phyloP scores from a whole-genome alignment of 2,888 invertebrate genomes.

The Dascillus cervinus region DNA sequence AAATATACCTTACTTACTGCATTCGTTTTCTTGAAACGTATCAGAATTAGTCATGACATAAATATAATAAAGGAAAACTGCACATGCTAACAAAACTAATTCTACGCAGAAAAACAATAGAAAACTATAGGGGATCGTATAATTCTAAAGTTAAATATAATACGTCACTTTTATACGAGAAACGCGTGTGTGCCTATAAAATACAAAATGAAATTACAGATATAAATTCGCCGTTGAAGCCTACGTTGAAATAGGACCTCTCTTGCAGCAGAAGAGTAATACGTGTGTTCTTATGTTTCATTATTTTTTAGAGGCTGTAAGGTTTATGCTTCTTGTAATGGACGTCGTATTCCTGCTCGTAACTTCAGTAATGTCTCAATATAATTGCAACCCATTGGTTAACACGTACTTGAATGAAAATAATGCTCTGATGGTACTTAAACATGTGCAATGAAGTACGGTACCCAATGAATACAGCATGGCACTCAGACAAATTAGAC shows the following conservation, averaged over 20 bases:
- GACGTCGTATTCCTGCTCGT: slow-evolving; percentile 11
- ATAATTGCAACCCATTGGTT: slow-evolving; percentile 8
- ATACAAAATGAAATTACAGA: slow-evolving; percentile 16
- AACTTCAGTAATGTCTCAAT: slow-evolving; percentile 8
- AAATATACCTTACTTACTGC: too few species aligned
- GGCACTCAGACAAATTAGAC: too few species aligned
- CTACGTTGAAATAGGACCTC: slow-evolving; percentile 12
- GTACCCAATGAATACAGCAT: too few species aligned
- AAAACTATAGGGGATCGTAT: background rate
- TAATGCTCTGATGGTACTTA: too few species aligned
- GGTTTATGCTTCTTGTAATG: slow-evolving; percentile 14
- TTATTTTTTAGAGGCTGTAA: slow-evolving; percentile 18
- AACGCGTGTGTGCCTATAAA: slow-evolving; percentile 14
- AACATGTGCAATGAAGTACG: too few species aligned
- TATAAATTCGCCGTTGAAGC: slow-evolving; percentile 16
- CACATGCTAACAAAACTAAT: too few species aligned
- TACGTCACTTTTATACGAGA: slow-evolving; percentile 7
- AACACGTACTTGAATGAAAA: slow-evolving; percentile 1
- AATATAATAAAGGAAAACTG: too few species aligned
- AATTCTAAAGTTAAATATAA: slow-evolving; percentile 8
- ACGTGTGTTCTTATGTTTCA: slow-evolving; percentile 16
- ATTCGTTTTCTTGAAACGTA: too few species aligned
- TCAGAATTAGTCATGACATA: too few species aligned
- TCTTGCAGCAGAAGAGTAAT: slow-evolving; percentile 12
- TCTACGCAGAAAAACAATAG: too few species aligned